Conservation (phyloP, 30 jellyfish, hydroid and myxozoan genomes). For the Aurelia aurita region DNA sequence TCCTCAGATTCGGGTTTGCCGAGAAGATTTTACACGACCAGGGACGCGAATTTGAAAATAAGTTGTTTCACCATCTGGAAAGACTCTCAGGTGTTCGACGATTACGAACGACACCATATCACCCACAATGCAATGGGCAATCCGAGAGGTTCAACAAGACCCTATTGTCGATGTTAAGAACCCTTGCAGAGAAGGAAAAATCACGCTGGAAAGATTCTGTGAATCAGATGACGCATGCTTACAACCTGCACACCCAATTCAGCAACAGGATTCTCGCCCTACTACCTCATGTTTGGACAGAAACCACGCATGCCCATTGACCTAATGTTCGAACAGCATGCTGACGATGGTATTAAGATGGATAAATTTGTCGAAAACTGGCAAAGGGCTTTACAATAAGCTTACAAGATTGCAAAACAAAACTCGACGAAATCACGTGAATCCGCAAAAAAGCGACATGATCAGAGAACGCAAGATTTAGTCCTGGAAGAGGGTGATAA, state of each 20-base stretch:
- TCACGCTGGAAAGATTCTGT: conserved; percentile 23
- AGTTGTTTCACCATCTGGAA: conserved; percentile 1
- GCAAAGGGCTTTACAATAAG: too few relatives aligned
- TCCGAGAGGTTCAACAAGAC: neutral
- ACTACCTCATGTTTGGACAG: too few relatives aligned
- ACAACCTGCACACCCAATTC: conserved; percentile 1
- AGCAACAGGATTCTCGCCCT: too few relatives aligned
- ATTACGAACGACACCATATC: conserved; percentile 18
- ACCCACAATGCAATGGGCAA: conserved; percentile 10
- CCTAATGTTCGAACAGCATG: too few relatives aligned
- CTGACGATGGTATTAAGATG: too few relatives aligned
- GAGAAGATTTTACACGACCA: conserved; percentile 27
- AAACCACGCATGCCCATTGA: too few relatives aligned
- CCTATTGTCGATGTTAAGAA: too few relatives aligned
- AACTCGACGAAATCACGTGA: too few relatives aligned
- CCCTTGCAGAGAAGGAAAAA: conserved; percentile 13
- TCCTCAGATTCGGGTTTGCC: conserved; percentile 32
- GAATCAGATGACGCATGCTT: conserved; percentile 4
- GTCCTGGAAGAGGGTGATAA: neutral
- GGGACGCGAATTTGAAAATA: conserved; percentile 31
- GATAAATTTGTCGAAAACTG: too few relatives aligned
- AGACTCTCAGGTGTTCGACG: conserved; percentile 1
- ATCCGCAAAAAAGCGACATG: too few relatives aligned
- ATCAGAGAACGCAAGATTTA: too few relatives aligned
- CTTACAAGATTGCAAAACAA: too few relatives aligned